Conservation (phyloP, 2,113 vertebrate species). For the Prolemur simus region DNA sequence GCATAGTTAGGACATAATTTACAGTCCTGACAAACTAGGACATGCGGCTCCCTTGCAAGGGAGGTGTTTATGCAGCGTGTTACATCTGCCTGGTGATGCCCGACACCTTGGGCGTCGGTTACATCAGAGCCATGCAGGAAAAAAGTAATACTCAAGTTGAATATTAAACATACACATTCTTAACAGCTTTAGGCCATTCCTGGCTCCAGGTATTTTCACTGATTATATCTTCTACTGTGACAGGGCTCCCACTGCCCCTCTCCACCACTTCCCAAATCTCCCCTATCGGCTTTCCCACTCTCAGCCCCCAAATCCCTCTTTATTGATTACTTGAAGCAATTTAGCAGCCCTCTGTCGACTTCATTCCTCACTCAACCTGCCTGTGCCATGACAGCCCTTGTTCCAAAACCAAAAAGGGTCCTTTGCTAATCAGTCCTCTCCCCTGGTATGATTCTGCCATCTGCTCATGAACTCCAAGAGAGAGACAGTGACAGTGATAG, state of each 20-base stretch:
- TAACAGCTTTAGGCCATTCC: neutral
- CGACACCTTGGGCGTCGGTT: neutral
- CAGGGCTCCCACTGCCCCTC: neutral
- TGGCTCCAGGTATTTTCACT: neutral
- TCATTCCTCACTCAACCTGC: neutral
- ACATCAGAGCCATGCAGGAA: neutral
- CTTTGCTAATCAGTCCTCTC: neutral
- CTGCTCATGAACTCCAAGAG: neutral
- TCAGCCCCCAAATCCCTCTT: no score
- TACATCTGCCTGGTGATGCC: no score
- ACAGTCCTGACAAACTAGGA: neutral
- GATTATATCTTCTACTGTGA: neutral
- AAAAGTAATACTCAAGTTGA: neutral
- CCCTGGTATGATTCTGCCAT: neutral
- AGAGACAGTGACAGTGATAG: no score
- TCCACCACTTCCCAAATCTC: neutral
- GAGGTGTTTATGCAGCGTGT: neutral
- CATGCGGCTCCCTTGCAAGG: accelerated
- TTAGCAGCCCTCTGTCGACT: neutral
- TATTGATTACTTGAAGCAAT: neutral
- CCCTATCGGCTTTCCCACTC: neutral
- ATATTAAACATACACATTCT: neutral
- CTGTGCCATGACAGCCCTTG: neutral
- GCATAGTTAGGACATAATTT: neutral
- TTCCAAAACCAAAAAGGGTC: neutral